Evolutionary conservation across 2,113 vertebrate species (phyloP).

Genomic region (Lota lota): DNA sequence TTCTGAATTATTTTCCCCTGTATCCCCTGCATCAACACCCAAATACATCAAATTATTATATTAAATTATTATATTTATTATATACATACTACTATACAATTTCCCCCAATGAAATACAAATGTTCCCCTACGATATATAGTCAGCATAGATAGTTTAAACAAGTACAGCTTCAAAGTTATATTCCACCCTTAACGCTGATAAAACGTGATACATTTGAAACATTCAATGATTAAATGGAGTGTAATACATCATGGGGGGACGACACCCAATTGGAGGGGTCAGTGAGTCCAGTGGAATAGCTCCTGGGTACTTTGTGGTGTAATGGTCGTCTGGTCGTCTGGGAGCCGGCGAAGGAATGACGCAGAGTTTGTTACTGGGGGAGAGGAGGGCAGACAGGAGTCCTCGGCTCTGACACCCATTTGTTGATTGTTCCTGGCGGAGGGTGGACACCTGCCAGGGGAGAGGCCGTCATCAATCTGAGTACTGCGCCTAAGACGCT

Average conservation of each 20-base stretch:
- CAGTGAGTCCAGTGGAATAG: too few relatives aligned
- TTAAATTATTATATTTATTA: background rate
- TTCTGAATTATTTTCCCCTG: too few relatives aligned
- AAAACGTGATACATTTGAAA: too few relatives aligned
- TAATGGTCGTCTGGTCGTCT: conserved; percentile 39
- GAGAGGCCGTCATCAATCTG: conserved; percentile 62
- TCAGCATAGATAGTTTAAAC: too few relatives aligned
- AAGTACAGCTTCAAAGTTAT: too few relatives aligned
- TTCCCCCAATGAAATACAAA: too few relatives aligned
- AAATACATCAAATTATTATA: background rate
- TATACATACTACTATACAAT: background rate
- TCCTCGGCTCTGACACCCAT: conserved; percentile 58
- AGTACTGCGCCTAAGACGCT: conserved; percentile 58
- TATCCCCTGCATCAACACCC: too few relatives aligned
- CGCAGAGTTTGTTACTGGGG: conserved; percentile 31
- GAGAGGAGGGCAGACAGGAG: conserved; percentile 27
- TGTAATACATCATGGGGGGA: too few relatives aligned
- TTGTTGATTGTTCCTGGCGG: conserved; percentile 71
- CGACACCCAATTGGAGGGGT: too few relatives aligned
- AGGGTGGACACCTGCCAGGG: conserved; percentile 67
- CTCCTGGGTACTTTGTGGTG: conserved; percentile 23
- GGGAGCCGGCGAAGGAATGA: background rate
- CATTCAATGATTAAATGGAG: too few relatives aligned
- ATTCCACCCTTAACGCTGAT: too few relatives aligned
- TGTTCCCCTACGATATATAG: too few relatives aligned